Evolutionary conservation across 1,140 invertebrate species (phyloP), one percentile per base, ranked within the genome.

Genomic region (Sinonovacula constricta): DNA sequence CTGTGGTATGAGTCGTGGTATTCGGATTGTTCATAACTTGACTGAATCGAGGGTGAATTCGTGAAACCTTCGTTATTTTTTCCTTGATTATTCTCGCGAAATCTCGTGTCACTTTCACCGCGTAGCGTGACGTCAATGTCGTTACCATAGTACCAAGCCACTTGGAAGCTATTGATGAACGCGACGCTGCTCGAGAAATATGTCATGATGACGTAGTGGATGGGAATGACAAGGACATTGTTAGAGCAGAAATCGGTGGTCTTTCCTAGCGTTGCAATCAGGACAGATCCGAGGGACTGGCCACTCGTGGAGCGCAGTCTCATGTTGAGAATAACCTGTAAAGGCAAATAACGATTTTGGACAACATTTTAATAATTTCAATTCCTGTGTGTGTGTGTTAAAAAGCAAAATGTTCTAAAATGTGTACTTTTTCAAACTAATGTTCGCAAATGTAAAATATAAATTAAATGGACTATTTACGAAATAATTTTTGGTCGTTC

Each of bases 131-230:
- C 24, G 7, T 2, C 14, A 36, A 33, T n/a, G 15, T 70, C 68
- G 30, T 33, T 63, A 0, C 70, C 67, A 65, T 77, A 66, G 53
- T 80, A 83, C 80, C 80, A 82, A 4, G 65, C 69, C 15, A 86
- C 83, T n/a, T 85, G 85, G 12, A 83, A 39, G 18, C 72, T 78
- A 54, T 82, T 82, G 18, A 85, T 39, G 39, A 80, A 84, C 28
- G 80, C 81, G 1, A 86, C 81, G 12, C 78, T 81, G 18, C 77
- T 80, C 15, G 85, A 85, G 72, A 86, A 86, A 54, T 85, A 86
- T n/a, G 53, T 56, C 85, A 86, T 86, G 24, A 85, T 67, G n/a
- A 85, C 81, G 45, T 85, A 86, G 34, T 86, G 85, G 10, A 86
- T 30, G 0, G 85, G 85, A 63, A 86, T 70, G 1, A 85, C 57